A percentile compares a stretch with the other conserved stretches of the same genome.
Evolutionary conservation across 2,888 invertebrate species (phyloP).

Genomic region (Drosophila quinaria): DNA sequence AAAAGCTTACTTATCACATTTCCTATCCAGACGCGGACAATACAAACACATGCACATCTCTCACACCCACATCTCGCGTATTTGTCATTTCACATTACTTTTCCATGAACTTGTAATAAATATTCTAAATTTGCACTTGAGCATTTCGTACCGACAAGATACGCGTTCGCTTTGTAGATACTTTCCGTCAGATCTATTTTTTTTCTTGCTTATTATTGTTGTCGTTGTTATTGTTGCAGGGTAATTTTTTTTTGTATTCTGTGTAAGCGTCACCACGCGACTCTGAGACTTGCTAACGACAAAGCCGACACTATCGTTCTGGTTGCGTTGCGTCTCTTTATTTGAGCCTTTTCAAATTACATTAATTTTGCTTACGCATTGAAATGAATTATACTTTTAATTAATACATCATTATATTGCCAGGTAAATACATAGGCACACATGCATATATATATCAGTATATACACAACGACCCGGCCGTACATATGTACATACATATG

Average conservation of each 20-base stretch:
- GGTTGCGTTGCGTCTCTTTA: conserved; percentile 44
- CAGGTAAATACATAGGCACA: conserved; percentile 26
- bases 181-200: conserved; percentile 46
- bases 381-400: conserved; percentile 68
- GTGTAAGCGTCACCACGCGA: conserved; percentile 61
- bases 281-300: conserved; percentile 35
- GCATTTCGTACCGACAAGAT: conserved; percentile 20
- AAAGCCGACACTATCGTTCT: conserved; percentile 55
- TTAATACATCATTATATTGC: conserved; percentile 58
- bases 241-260: conserved; percentile 13
- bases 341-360: conserved; percentile 46
- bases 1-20: conserved; percentile 66
- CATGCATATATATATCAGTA: conserved; percentile 19
- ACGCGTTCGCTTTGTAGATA: conserved; percentile 40
- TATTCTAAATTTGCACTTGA: conserved; percentile 74
- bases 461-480: conserved; percentile 57
- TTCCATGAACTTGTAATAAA: conserved; percentile 76
- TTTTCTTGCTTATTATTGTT: conserved; percentile 21
- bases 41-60: conserved; percentile 7
- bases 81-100: conserved; percentile 54
- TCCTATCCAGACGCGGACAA: conserved; percentile 25
- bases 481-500: conserved; percentile 29
- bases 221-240: conserved; percentile 29
- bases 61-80: conserved; percentile 20
- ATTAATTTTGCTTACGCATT: conserved; percentile 55